phyloP scores from a whole-genome alignment of 2,113 vertebrate species.

The Poeciliopsis prolifica region DNA sequence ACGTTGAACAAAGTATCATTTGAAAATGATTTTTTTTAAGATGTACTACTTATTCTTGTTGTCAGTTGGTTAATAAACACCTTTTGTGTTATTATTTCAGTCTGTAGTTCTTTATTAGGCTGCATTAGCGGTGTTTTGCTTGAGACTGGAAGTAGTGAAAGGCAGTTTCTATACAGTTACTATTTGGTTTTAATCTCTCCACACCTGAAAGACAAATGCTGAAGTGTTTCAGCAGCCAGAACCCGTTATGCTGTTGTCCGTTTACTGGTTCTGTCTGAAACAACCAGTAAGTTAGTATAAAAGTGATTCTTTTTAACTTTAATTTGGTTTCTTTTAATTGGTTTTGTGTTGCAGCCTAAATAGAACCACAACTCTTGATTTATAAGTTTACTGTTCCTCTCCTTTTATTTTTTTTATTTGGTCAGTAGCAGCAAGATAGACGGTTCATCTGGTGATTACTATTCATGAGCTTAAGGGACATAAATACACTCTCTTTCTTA shows the following conservation, averaged over 20 bases:
- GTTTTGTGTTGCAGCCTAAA: background rate
- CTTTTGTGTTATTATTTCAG: background rate
- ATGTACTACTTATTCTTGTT: background rate
- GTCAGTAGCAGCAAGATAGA: background rate
- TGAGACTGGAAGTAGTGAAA: background rate
- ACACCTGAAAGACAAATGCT: no score
- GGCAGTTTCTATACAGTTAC: background rate
- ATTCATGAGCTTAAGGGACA: conserved; percentile 46
- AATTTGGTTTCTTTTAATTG: background rate
- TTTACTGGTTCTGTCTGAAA: no score
- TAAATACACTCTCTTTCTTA: conserved; percentile 24
- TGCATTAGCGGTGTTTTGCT: background rate
- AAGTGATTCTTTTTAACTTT: no score
- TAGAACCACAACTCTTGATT: background rate
- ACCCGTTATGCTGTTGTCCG: no score
- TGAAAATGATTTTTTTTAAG: background rate
- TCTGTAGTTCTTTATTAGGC: background rate
- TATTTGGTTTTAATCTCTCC: background rate
- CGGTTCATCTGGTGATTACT: conserved; percentile 30
- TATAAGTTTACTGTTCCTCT: conserved; percentile 14
- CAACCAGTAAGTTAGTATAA: no score
- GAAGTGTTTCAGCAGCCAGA: no score
- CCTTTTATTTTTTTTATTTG: background rate
- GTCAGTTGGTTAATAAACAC: background rate
- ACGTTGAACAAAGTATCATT: background rate